A percentile compares a stretch with the other conserved stretches of the same genome.
phyloP scores from a whole-genome alignment of 30 jellyfish, hydroid and myxozoan species.

The Clytia hemisphaerica region DNA sequence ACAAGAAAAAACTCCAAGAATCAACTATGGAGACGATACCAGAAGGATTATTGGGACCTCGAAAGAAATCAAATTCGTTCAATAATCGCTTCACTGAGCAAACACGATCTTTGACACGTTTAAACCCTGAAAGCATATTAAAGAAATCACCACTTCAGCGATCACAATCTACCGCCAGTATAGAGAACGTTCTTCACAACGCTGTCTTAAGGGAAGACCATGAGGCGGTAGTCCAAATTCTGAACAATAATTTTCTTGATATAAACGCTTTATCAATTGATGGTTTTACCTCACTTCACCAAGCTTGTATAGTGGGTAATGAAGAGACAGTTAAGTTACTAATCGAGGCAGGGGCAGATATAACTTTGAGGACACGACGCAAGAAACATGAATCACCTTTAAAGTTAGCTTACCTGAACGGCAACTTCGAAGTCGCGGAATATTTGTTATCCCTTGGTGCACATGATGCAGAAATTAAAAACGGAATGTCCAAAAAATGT shows the following conservation, averaged over 20 bases:
- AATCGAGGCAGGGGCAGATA: conserved; percentile 6
- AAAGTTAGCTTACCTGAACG: neutral
- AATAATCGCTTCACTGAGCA: too few relatives aligned
- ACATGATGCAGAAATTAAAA: conserved; percentile 8
- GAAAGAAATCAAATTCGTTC: too few relatives aligned
- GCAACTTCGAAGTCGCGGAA: conserved; percentile 16
- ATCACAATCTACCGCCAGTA: conserved; percentile 7
- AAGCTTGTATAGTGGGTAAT: conserved; percentile 9
- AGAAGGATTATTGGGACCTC: too few relatives aligned
- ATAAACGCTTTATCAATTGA: neutral
- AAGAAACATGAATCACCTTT: neutral
- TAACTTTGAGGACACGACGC: neutral
- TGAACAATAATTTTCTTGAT: neutral
- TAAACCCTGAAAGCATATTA: too few relatives aligned
- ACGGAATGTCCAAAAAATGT: too few relatives aligned
- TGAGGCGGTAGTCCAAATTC: neutral
- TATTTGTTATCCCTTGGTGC: conserved; percentile 4
- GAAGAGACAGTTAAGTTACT: neutral
- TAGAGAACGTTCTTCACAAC: conserved; percentile 14
- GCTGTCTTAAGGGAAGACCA: conserved; percentile 10
- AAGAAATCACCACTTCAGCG: too few relatives aligned
- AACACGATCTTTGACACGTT: too few relatives aligned
- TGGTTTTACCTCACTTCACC: conserved; percentile 7
- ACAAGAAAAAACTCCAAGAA: too few relatives aligned
- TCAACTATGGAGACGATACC: too few relatives aligned